Base-by-base conservation (phyloP, 2,888 invertebrate species). In the Andrena marginata region DNA sequence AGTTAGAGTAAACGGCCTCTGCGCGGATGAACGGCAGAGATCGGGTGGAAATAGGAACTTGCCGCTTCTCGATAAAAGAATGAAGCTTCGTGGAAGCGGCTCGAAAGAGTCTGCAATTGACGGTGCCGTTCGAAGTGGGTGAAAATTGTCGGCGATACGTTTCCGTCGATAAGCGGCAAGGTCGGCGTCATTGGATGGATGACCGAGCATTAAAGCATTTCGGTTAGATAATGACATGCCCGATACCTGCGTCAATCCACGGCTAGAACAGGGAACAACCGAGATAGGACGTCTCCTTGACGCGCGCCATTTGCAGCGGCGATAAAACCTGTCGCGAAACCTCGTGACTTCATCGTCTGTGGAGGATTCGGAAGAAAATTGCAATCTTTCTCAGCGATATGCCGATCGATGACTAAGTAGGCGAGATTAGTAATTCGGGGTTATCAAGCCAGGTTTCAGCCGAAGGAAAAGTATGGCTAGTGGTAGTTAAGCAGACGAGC, bases 171-270 rank as follows among this genome's bases (percentile, higher is more conserved):
- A 88, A 88, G 80, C 54, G 49, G 80, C 87, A 88, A 88, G 87
- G 88, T 82, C 84, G 64, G 13, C 87, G 84, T 88, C 87, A 86
- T 87, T 84, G 82, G 79, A 85, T 68, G 77, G 87, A 87, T 88
- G 85, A 87, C 85, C 80, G 81, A 84, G 87, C 84, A 78, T 87
- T 88, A 80, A 78, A 82, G 74, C 16, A 42, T 42, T 83, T 87
- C 84, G 68, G 72, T 82, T 62, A 85, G 88, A 88, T 88, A 88
- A 87, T 85, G 71, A 42, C 79, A 85, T 60, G 74, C 77, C 71
- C 70, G 80, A 42, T 48, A 67, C 76, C 72, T 79, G 83, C 86
- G 82, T 82, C 80, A 75, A 51, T 77, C 70, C 8, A 10, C 59
- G 42, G 48, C 7, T 51, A 69, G 77, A 69, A 80, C 54, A 29